Percentiles rank a stretch among this genome's conserved stretches.
Conservation (phyloP, 1,140 invertebrate genomes). For the Adelges cooleyi region DNA sequence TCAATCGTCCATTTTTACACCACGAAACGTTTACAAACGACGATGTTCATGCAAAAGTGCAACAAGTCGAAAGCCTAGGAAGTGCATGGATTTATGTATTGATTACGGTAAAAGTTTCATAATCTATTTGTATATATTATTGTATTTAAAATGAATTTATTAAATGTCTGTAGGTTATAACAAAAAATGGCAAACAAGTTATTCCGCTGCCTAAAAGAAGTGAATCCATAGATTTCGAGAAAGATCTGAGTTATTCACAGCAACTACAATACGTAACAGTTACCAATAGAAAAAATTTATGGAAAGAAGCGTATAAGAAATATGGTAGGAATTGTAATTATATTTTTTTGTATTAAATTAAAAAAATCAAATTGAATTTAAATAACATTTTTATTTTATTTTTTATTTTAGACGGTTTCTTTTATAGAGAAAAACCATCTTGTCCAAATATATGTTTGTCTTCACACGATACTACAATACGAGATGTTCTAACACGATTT, state of each 20-base stretch:
- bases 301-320: constrained; percentile 72
- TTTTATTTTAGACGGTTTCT: constrained; percentile 14
- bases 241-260: constrained; percentile 59
- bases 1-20: constrained; percentile 37
- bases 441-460: constrained; percentile 21
- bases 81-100: constrained; percentile 48
- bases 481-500: constrained; percentile 55
- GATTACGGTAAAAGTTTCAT: constrained; percentile 42
- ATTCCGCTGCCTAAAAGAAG: constrained; percentile 54
- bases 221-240: constrained; percentile 41
- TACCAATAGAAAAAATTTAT: constrained; percentile 68
- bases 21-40: constrained; percentile 39
- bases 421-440: constrained; percentile 6
- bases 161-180: constrained; percentile 44
- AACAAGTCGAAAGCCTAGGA: constrained; percentile 46
- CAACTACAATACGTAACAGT: constrained; percentile 65
- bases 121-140: constrained; percentile 10
- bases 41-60: constrained; percentile 43
- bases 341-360: constrained; percentile 34
- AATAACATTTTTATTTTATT: not conserved
- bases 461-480: constrained; percentile 45
- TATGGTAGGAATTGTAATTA: constrained; percentile 44
- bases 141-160: not conserved
- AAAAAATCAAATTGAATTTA: not conserved
- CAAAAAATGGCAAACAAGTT: constrained; percentile 53